Evolutionary conservation across 1,140 invertebrate genomes (phyloP).

Genomic region (Calycopis cecrops): DNA sequence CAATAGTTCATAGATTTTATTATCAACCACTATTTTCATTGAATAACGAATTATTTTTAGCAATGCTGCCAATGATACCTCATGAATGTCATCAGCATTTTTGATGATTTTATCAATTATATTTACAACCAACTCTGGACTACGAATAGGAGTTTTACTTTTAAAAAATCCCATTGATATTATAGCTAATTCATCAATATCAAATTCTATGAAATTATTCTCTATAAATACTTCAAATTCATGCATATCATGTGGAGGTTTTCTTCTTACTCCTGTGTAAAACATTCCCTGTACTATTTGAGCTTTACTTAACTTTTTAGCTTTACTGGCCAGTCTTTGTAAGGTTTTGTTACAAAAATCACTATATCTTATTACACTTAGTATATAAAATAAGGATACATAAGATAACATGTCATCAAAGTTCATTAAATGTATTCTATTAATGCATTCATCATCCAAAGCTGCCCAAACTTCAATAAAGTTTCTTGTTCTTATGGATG

Average conservation of each 20-base stretch:
- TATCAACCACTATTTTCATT: conserved; percentile 33
- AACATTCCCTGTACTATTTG: conserved; percentile 76
- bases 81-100: conserved; percentile 62
- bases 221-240: conserved; percentile 75
- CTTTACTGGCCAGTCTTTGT: conserved; percentile 68
- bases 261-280: conserved; percentile 68
- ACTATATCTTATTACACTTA: conserved; percentile 52
- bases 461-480: conserved; percentile 75
- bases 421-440: conserved; percentile 53
- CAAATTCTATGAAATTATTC: conserved; percentile 60
- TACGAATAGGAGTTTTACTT: conserved; percentile 74
- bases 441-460: conserved; percentile 75
- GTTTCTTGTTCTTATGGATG: conserved; percentile 63
- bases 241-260: conserved; percentile 69
- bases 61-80: conserved; percentile 73
- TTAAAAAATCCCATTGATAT: conserved; percentile 79
- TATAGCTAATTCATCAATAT: conserved; percentile 76
- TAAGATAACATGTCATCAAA: conserved; percentile 65
- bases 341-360: conserved; percentile 67
- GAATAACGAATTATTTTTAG: conserved; percentile 76
- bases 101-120: conserved; percentile 66
- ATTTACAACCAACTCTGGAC: conserved; percentile 50
- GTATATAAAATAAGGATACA: conserved; percentile 70
- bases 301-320: conserved; percentile 60
- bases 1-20: conserved; percentile 53